Base-by-base conservation (phyloP, 2,888 invertebrate genomes). In the Epistrophella euchroma region DNA sequence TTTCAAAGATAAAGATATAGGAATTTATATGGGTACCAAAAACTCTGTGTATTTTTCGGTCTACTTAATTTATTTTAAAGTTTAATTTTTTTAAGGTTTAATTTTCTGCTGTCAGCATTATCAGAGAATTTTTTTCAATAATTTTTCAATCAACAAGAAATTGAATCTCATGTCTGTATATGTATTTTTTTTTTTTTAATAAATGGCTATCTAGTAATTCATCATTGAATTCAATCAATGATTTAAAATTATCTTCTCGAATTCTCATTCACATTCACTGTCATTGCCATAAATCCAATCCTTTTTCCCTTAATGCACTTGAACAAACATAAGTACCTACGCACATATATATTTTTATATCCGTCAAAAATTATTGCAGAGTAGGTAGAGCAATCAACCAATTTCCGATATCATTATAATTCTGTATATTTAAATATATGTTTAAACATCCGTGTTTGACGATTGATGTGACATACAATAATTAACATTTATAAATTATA, bases 401-500 rank as follows among this genome's bases (percentile, higher is more conserved):
- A 58, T 58, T 58, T 58, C 58, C 37, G 22, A 4, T 37, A 58
- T 22, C 5, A 19, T 22, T 13, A 19, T 32, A 35, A 37, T 58
- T 58, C 9, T 9, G 15, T 2, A 15, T 58, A 35, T 35, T 17
- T 10, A 35, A 17, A 58, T 19, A 35, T 13, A 32, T 17, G n/a
- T 1, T 32, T 1, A 58, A 37, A 55, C 73, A 72, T 68, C 35
- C 40, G 22, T 58, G 37, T 43, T 64, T n/a, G 68, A 40, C 17
- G 68, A 73, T 45, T 83, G 72, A 78, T 72, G 62, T 60, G 52
- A 72, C 72, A 64, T 62, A 32, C 32, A 25, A 62, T 6, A 25
- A 58, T 58, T 58, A 35, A 75, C 62, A 81, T 62, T 80, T 55
- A 68, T 72, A 62, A 72, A 76, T 76, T 43, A 60, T 10, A 58